Evolutionary conservation across 1,140 invertebrate species (phyloP).

Genomic region (Coptotermes formosanus): DNA sequence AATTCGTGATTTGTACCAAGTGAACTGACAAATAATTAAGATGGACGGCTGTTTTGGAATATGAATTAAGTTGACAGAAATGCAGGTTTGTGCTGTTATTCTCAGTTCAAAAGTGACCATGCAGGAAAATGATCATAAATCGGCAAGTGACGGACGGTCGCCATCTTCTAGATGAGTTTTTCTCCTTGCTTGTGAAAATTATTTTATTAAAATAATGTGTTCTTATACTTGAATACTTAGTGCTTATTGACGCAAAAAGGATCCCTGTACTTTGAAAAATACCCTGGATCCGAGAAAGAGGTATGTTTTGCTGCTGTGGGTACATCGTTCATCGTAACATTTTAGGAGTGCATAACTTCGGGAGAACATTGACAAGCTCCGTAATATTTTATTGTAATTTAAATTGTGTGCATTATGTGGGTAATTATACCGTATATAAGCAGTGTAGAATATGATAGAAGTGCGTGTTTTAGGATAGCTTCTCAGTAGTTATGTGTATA

Average conservation of each 20-base stretch:
- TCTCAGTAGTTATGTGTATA: constrained; percentile 2
- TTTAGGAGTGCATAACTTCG: constrained; percentile 15
- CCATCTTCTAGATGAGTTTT: constrained; percentile 58
- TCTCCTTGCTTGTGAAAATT: constrained; percentile 44
- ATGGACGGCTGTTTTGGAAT: background rate
- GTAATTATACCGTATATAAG: constrained; percentile 7
- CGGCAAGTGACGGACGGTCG: constrained; percentile 52
- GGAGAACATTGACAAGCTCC: constrained; percentile 17
- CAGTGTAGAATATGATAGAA: constrained; percentile 15
- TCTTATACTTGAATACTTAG: constrained; percentile 29
- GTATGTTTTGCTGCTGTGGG: constrained; percentile 28
- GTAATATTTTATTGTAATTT: constrained; percentile 16
- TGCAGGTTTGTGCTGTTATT: constrained; percentile 20
- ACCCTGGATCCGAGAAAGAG: constrained; percentile 34
- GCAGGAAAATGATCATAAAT: constrained; percentile 53
- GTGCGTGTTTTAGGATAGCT: constrained; percentile 4
- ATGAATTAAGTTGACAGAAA: constrained; percentile 4
- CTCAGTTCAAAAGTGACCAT: constrained; percentile 33
- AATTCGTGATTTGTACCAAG: background rate
- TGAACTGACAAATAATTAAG: background rate
- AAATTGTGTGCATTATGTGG: constrained; percentile 15
- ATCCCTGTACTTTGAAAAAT: constrained; percentile 27
- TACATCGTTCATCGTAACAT: constrained; percentile 7
- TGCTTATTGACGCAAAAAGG: constrained; percentile 30
- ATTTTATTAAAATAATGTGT: constrained; percentile 30